Conservation (phyloP, 2,797 vertebrate species). For the Mus caroli region DNA sequence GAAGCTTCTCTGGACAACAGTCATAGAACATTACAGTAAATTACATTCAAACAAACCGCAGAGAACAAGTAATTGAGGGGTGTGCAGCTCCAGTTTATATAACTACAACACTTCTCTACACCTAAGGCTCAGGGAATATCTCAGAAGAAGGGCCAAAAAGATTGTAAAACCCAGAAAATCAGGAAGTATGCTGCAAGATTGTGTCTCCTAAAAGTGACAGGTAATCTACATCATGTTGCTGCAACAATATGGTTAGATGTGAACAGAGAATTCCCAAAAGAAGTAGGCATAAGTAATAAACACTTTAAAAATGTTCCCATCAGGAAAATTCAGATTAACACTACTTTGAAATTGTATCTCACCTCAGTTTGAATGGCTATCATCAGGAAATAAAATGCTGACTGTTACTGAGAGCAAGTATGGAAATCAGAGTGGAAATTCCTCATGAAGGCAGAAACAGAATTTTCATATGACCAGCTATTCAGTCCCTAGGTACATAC, state of each 20-base stretch:
- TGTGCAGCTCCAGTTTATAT: neutral
- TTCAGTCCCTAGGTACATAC: too few relatives aligned
- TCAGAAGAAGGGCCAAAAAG: neutral
- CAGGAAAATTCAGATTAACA: neutral
- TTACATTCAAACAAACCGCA: neutral
- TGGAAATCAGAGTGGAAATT: neutral
- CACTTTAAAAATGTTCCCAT: neutral
- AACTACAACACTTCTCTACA: neutral
- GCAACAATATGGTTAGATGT: neutral
- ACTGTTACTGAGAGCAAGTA: neutral
- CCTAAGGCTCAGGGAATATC: neutral
- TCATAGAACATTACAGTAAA: neutral
- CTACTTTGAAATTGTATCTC: neutral
- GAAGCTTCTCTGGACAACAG: neutral
- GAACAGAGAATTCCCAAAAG: neutral
- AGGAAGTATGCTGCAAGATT: neutral
- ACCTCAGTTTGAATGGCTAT: neutral
- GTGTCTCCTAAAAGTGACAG: neutral
- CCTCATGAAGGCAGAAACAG: neutral
- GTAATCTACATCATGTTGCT: neutral
- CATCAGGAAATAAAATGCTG: neutral
- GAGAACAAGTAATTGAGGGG: neutral
- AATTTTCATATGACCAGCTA: neutral
- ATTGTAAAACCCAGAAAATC: neutral
- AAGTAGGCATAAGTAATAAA: neutral